Conservation (phyloP, 2,797 vertebrate species). For the Sebastolobus altivelis region DNA sequence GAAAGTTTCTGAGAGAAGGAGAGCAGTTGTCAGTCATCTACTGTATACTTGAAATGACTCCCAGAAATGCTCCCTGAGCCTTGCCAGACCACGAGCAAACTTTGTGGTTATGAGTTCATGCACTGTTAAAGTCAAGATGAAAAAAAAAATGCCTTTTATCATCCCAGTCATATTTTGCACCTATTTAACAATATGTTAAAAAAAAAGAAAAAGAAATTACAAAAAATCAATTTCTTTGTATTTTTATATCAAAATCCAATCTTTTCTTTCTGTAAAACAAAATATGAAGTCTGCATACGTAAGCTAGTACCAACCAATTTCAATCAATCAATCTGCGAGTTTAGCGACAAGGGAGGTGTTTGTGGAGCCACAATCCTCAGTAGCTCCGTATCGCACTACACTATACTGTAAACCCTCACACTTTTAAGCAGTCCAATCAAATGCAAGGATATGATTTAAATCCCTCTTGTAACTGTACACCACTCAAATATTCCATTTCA, state of each 20-base stretch:
- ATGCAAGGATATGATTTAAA: not conserved
- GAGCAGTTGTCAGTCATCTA: not conserved
- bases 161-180: not conserved
- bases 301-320: too few species aligned
- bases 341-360: too few species aligned
- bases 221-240: not conserved
- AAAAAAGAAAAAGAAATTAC: too few species aligned
- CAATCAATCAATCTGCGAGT: too few species aligned
- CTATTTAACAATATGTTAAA: not conserved
- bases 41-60: not conserved
- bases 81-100: conserved; percentile 9
- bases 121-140: not conserved
- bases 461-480: not conserved
- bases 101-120: conserved; percentile 12
- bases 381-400: not conserved
- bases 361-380: too few species aligned
- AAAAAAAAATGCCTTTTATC: too few species aligned
- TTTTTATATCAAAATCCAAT: not conserved
- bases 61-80: not conserved
- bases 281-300: not conserved
- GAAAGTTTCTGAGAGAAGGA: not conserved
- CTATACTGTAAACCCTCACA: not conserved
- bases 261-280: not conserved
- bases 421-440: not conserved
- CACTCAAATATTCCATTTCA: not conserved